Evolutionary conservation across 1,140 invertebrate genomes (phyloP).

Genomic region (Drosophila nigromelanica): DNA sequence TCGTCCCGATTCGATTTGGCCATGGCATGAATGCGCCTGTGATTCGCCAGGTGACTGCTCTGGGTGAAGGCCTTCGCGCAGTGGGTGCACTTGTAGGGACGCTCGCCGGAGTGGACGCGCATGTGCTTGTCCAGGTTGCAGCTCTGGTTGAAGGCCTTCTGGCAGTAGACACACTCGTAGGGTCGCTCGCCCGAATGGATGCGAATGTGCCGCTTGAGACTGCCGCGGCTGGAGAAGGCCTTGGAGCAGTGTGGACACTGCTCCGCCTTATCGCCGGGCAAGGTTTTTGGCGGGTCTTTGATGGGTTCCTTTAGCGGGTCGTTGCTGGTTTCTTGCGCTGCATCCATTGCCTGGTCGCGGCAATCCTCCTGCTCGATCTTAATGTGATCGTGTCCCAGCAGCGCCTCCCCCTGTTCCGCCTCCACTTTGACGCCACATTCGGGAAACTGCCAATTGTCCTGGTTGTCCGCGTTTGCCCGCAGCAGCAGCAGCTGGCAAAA

Average conservation of each 20-base stretch:
- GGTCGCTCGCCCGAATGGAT: conserved; percentile 10
- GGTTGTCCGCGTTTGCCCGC: neutral
- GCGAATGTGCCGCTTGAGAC: conserved; percentile 1
- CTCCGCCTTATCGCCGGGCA: neutral
- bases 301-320: neutral
- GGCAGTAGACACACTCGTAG: conserved; percentile 6
- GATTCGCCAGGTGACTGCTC: conserved; percentile 7
- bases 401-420: no score
- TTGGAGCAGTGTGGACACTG: conserved; percentile 6
- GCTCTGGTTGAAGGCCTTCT: neutral
- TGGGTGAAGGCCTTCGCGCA: conserved; percentile 12
- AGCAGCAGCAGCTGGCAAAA: conserved; percentile 7
- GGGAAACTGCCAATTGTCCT: neutral
- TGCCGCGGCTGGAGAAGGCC: conserved; percentile 1
- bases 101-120: conserved; percentile 21
- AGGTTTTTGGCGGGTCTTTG: neutral
- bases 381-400: neutral
- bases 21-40: neutral
- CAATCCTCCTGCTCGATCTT: neutral
- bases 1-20: no score
- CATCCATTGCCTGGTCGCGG: neutral
- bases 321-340: neutral
- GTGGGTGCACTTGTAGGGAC: conserved; percentile 7
- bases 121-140: conserved; percentile 15
- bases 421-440: conserved; percentile 9